Base-by-base conservation (phyloP, 2,888 invertebrate species). In the Pachymerium ferrugineum region DNA sequence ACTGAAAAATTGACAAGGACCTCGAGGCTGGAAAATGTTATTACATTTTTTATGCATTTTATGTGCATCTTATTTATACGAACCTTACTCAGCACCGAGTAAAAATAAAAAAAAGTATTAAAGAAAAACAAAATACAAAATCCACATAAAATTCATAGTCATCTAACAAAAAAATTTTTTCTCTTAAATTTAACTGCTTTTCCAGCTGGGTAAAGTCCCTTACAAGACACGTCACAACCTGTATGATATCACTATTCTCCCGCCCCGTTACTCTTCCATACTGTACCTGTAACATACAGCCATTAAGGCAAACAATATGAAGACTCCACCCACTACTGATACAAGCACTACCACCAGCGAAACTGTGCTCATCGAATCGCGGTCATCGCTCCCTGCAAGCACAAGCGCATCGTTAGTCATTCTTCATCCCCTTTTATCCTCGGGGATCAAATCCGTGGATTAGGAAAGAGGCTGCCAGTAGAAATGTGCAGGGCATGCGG, bases 301-400 rank as follows among this genome's bases (percentile, higher is more conserved):
- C 89, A 92, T 88, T 87, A 92, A 88, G 86, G 94, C 92, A 89
- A 94, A 94, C 89, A 91, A 91, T 89, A 93, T 89, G 92, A 94
- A 94, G 89, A 94, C 93, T 85, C 89, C 89, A 85, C 90, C 93
- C 86, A 94, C 93, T 86, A 92, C 92, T 85, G 89, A 89, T 85
- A 93, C 91, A 88, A 94, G 89, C 86, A 94, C 90, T 87, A 93
- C 87, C 87, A 94, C 94, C 92, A 94, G 90, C 31, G 70, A 70
- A 70, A 70, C 70, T 70, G 47, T 72, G 72, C 72, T 72, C 72
- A 72, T 29, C 25, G 72, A 72, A 2, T 72, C 47, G 25, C 47
- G 72, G 19, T 72, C 47, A 22, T 72, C 25, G 38, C 72, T 42
- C 28, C 22, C 42, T 72, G 72, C 72, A 72, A 72, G 47, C 72